These are phyloP conservation scores for Lucilia cuprina DNA, from an alignment of 1,140 invertebrate genomes.

Conservation along the genomic window DNA sequence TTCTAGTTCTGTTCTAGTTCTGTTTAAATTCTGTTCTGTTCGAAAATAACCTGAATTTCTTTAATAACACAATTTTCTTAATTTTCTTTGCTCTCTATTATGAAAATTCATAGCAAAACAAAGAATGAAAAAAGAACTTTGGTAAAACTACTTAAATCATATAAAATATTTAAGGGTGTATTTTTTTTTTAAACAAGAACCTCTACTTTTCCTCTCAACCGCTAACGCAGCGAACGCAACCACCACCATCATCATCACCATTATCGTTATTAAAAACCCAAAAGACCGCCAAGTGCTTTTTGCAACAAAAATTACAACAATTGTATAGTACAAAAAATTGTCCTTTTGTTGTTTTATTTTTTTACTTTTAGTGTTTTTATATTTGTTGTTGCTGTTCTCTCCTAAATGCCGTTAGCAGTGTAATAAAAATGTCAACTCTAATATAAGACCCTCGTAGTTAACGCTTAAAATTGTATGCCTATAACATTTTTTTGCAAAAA, in stretches of 20 bases:
- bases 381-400: neutral
- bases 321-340: neutral
- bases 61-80: too few relatives aligned
- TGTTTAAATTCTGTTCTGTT: too few relatives aligned
- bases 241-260: neutral
- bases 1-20: too few relatives aligned
- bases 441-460: slow-evolving; percentile 20
- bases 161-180: neutral
- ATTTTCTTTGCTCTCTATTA: neutral
- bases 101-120: slow-evolving; percentile 6
- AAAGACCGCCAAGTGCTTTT: neutral
- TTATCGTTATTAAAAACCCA: neutral
- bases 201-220: neutral
- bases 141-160: neutral
- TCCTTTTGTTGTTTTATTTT: neutral
- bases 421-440: slow-evolving; percentile 33
- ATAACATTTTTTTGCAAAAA: neutral
- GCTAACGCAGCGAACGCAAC: neutral
- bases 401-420: slow-evolving; percentile 21
- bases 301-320: neutral
- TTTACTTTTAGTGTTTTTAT: neutral
- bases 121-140: neutral
- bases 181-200: neutral
- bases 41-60: too few relatives aligned
- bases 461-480: neutral